Conservation (phyloP, 1,140 invertebrate species). For the fruit fly (Drosophila melanogaster) region Release_6_plus_ISO1_MT NT_033777.3:11761001-11761500, state of each 20-base stretch:
- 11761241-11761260: too few relatives aligned
- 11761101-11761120: background rate
- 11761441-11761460: slow-evolving; percentile 26
- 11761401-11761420: slow-evolving; percentile 61
- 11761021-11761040: too few relatives aligned
- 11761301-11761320: slow-evolving; percentile 63
- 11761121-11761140: slow-evolving; percentile 16
- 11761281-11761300: slow-evolving; percentile 67
- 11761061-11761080: too few relatives aligned
- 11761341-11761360: slow-evolving; percentile 54
- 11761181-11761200: slow-evolving; percentile 37
- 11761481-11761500: slow-evolving; percentile 15
- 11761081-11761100: background rate
- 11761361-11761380: slow-evolving; percentile 43
- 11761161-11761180: slow-evolving; percentile 19
- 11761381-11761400: slow-evolving; percentile 31
- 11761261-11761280: slow-evolving; percentile 71
- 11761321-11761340: slow-evolving; percentile 34
- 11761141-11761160: slow-evolving; percentile 2
- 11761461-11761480: slow-evolving; percentile 8
- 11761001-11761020: background rate
- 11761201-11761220: slow-evolving; percentile 18
- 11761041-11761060: too few relatives aligned
- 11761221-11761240: slow-evolving; percentile 27
- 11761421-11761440: slow-evolving; percentile 47